phyloP scores from a whole-genome alignment of 2,797 vertebrate genomes.

The Orientallactaga sibirica region DNA sequence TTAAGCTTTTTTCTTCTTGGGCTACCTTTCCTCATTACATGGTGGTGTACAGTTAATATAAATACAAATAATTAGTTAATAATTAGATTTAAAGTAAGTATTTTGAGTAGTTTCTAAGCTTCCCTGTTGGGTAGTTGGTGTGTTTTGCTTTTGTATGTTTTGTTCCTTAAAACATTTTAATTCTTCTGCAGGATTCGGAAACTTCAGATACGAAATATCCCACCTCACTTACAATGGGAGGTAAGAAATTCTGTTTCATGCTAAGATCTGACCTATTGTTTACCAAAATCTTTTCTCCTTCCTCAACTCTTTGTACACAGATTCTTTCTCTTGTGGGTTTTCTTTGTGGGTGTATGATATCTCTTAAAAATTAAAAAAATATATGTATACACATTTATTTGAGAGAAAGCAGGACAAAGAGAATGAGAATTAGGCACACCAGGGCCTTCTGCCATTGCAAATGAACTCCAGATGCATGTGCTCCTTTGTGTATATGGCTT shows the following conservation, averaged over 20 bases:
- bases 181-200: constrained; percentile 95
- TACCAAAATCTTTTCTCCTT: not conserved
- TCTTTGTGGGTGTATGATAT: not conserved
- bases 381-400: too few relatives aligned
- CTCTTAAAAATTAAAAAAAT: not conserved
- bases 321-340: not conserved
- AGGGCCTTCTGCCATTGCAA: too few relatives aligned
- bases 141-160: constrained; percentile 54
- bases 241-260: constrained; percentile 88
- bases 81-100: constrained; percentile 46
- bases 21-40: constrained; percentile 20
- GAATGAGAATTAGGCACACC: too few relatives aligned
- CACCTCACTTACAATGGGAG: constrained; percentile 98
- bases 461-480: too few relatives aligned
- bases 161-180: constrained; percentile 75
- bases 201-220: constrained; percentile 99
- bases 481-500: too few relatives aligned
- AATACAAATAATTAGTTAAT: not conserved
- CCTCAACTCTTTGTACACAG: not conserved
- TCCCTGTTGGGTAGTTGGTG: constrained; percentile 28
- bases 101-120: constrained; percentile 50
- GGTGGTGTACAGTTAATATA: not conserved
- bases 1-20: not conserved
- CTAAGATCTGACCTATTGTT: constrained; percentile 54
- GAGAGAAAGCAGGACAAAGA: too few relatives aligned